A percentile compares a stretch with the other conserved stretches of the same genome.
phyloP scores from a whole-genome alignment of 1,140 invertebrate species.

The Halesus radiatus region DNA sequence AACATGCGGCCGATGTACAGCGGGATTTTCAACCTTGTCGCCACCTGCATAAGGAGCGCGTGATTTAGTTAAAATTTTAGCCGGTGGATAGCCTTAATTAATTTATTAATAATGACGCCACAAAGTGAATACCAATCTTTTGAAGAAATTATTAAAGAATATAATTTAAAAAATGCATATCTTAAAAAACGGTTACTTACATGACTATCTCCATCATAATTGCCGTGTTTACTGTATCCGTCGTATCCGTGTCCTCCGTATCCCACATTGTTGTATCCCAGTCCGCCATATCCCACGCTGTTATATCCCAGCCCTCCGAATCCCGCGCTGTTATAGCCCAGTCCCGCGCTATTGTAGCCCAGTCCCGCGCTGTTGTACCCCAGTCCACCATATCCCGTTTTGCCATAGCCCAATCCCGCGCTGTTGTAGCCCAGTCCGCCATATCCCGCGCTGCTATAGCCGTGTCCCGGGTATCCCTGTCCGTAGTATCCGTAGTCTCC shows the following conservation, averaged over 20 bases:
- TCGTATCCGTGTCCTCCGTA: neutral
- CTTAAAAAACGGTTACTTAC: neutral
- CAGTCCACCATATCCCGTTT: neutral
- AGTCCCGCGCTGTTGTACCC: neutral
- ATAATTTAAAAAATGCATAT: too few species aligned
- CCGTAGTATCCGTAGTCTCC: neutral
- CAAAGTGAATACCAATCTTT: too few species aligned
- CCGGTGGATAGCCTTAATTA: too few species aligned
- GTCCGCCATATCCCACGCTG: neutral
- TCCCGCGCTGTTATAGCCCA: neutral
- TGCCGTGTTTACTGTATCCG: neutral
- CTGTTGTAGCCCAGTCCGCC: neutral
- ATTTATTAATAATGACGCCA: too few species aligned
- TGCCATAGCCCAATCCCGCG: neutral
- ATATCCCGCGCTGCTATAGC: neutral
- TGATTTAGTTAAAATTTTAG: too few species aligned
- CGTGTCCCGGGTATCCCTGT: neutral
- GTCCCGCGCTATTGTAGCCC: neutral
- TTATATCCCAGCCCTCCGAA: neutral
- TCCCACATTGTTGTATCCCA: neutral
- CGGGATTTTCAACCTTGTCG: too few species aligned
- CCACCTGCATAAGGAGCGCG: too few species aligned
- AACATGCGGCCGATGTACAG: too few species aligned
- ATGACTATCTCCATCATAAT: conserved; percentile 2
- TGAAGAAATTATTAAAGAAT: too few species aligned